Evolutionary conservation across 2,113 vertebrate genomes (phyloP), one percentile per base, ranked within the genome.

Genomic region (cattle (Bos taurus)): DNA sequence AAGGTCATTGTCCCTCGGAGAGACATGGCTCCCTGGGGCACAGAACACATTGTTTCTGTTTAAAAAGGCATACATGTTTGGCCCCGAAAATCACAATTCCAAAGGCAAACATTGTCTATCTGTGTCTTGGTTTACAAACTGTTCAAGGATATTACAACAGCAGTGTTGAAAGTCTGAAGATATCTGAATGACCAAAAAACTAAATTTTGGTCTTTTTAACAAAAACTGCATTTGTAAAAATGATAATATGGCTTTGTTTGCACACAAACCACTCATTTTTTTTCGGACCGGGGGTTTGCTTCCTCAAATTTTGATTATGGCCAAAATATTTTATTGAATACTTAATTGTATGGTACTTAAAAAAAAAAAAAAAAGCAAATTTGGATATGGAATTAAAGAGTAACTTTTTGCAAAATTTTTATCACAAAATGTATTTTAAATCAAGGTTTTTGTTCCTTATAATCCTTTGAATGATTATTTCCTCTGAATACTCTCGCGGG

Each of bases 301-400:
- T 98, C 96, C 97, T 98, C 95, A 97, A 96, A 95, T 93, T 97
- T 90, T 97, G 81, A 96, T 98, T 90, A 93, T n/a, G 52, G 52
- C 28, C 89, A 11, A 71, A n/a, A n/a, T 9, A 33, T 3, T 15
- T 56, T 80, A 36, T 82, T 40, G 6, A 97, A 11, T 60, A n/a
- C 8, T 46, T 78, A 16, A 7, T 36, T 67, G 28, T 33, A 60
- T 48, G 85, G 28, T 54, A 19, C 25, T 78, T 64, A 3, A 62
- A 83, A 82, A 80, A 30, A 60, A 36, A 36, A 57, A 57, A 83
- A 85, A 71, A 30, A 52, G 77, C 14, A 10, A 16, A 52, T 9
- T 13, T 77, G 50, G 25, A 1, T 30, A 21, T 30, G 78, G 48
- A 10, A 40, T 28, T 33, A 91, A 95, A 71, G n/a, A 26, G 7